Conservation (phyloP, 1,140 invertebrate genomes). For the Dufourea novaeangliae region DNA sequence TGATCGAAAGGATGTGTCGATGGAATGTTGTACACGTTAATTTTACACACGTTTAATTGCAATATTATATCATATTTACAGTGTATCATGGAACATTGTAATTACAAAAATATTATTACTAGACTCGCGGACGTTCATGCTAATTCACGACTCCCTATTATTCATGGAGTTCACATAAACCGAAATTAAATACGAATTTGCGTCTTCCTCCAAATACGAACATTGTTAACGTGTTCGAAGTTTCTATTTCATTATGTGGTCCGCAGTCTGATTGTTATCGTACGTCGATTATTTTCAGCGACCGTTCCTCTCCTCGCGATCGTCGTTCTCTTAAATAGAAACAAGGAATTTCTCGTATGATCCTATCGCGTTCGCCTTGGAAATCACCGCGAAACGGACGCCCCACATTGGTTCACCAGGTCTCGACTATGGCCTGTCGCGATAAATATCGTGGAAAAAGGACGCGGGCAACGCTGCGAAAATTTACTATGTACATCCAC, state of each 20-base stretch:
- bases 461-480: background rate
- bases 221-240: too few relatives aligned
- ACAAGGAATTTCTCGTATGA: background rate
- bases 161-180: too few relatives aligned
- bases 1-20: too few relatives aligned
- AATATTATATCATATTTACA: slow-evolving; percentile 65
- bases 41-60: slow-evolving; percentile 67
- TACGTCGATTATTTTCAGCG: slow-evolving; percentile 2
- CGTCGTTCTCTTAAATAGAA: slow-evolving; percentile 44
- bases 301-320: background rate
- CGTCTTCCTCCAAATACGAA: background rate
- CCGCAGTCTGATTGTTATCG: background rate
- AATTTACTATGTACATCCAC: slow-evolving; percentile 31
- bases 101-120: slow-evolving; percentile 58
- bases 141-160: background rate
- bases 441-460: background rate
- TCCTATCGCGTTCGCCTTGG: background rate
- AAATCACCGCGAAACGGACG: background rate
- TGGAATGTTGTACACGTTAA: slow-evolving; percentile 17
- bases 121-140: background rate
- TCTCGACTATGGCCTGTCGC: slow-evolving; percentile 11
- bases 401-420: background rate
- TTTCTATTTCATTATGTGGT: too few relatives aligned
- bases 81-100: slow-evolving; percentile 62
- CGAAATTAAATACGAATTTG: background rate